These are phyloP conservation scores for Vesta saturnalis DNA, from an alignment of 2,888 invertebrate genomes.

Conservation along the genomic window DNA sequence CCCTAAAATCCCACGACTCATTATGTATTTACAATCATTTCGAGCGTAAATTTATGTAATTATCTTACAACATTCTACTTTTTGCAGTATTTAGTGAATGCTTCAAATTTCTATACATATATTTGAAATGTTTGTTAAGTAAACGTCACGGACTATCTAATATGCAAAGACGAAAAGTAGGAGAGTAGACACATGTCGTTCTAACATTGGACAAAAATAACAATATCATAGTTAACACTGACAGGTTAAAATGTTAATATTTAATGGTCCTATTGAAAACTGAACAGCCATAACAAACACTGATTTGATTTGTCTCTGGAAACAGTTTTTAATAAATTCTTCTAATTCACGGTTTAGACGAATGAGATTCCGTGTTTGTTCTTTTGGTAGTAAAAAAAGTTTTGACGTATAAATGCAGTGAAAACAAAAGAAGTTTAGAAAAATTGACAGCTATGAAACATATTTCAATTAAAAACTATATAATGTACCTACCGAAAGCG, in stretches of 20 bases:
- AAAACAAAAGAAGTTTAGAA: background rate
- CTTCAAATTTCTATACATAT: conserved; percentile 10
- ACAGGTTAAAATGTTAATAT: conserved; percentile 4
- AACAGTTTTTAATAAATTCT: background rate
- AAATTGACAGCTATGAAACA: background rate
- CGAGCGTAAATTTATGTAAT: too few species aligned
- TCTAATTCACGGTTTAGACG: background rate
- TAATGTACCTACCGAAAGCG: conserved; percentile 1
- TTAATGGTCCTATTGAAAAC: background rate
- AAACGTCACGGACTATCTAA: conserved; percentile 33
- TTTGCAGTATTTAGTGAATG: background rate
- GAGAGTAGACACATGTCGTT: conserved; percentile 42
- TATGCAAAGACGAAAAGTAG: conserved; percentile 42
- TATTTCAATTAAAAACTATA: conserved; percentile 7
- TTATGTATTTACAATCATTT: too few species aligned
- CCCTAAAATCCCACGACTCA: background rate
- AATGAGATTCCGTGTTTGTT: background rate
- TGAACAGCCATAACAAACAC: background rate
- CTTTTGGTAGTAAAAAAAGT: background rate
- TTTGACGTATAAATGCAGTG: background rate
- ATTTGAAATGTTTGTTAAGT: conserved; percentile 34
- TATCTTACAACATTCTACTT: too few species aligned
- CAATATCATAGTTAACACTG: conserved; percentile 26
- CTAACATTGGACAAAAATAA: conserved; percentile 45
- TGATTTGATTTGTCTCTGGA: background rate